Conservation (phyloP, 2,797 vertebrate genomes). For the Falco columbarius region DNA sequence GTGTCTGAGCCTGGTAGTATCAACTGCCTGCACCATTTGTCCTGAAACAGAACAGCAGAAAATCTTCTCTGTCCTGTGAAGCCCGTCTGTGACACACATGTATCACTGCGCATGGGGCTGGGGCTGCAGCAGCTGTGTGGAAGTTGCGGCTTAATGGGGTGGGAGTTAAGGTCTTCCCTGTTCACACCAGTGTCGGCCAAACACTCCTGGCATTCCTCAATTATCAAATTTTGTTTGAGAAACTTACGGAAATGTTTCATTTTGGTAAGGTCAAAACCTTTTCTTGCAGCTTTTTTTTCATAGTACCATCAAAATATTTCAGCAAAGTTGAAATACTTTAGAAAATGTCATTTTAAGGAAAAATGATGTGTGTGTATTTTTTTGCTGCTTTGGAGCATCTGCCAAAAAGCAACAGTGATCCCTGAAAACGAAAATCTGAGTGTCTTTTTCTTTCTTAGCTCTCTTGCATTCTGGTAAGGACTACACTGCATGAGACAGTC, state of each 20-base stretch:
- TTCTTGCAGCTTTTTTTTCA: background rate
- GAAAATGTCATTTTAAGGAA: background rate
- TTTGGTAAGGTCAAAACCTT: background rate
- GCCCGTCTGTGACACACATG: rapidly evolving
- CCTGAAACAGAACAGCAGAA: background rate
- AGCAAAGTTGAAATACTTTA: background rate
- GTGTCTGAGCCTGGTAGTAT: background rate
- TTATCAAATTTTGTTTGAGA: background rate
- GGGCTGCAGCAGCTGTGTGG: background rate
- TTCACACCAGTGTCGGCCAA: background rate
- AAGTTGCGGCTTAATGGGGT: background rate
- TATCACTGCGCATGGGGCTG: too few relatives aligned
- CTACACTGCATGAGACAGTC: background rate
- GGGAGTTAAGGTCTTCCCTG: background rate
- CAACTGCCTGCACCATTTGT: background rate
- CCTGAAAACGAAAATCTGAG: background rate
- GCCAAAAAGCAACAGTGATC: background rate
- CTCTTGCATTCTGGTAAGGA: background rate
- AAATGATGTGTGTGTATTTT: background rate
- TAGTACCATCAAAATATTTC: background rate
- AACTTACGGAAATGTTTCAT: background rate
- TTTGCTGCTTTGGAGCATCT: background rate
- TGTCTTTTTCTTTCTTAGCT: background rate
- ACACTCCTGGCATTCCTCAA: background rate
- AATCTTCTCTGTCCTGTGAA: background rate